Percentiles rank a stretch among this genome's conserved stretches.
phyloP scores from a whole-genome alignment of 2,888 invertebrate genomes.

The Ryuthela nishihirai region DNA sequence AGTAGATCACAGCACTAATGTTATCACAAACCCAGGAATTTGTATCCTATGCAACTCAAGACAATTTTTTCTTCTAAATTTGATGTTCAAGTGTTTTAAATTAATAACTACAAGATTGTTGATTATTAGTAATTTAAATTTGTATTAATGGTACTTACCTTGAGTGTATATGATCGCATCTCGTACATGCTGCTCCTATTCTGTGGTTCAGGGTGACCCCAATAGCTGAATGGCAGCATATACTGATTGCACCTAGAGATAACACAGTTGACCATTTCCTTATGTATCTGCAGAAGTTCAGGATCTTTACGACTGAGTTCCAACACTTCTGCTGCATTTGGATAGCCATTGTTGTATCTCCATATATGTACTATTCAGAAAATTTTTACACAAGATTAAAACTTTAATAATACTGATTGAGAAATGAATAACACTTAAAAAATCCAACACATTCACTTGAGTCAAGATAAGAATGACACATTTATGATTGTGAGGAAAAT shows the following conservation, averaged over 20 bases:
- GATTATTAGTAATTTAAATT: no score
- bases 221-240: slow-evolving; percentile 92
- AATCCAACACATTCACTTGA: no score
- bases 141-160: slow-evolving; percentile 51
- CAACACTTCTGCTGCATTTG: slow-evolving; percentile 48
- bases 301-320: slow-evolving; percentile 47
- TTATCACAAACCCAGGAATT: no score
- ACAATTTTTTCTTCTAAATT: no score
- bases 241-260: slow-evolving; percentile 89
- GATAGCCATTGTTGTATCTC: slow-evolving; percentile 91
- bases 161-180: slow-evolving; percentile 82
- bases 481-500: no score
- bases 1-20: no score
- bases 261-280: slow-evolving; percentile 46
- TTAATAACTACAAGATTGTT: no score
- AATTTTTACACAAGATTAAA: slow-evolving; percentile 43
- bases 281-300: slow-evolving; percentile 47
- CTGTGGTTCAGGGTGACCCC: slow-evolving; percentile 78
- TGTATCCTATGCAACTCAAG: no score
- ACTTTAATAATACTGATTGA: no score
- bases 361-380: slow-evolving; percentile 75
- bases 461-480: no score
- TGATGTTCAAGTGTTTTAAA: no score
- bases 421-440: no score
- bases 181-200: slow-evolving; percentile 83